Base-by-base conservation (phyloP, 2,113 vertebrate genomes). In the Ascaphus truei region DNA sequence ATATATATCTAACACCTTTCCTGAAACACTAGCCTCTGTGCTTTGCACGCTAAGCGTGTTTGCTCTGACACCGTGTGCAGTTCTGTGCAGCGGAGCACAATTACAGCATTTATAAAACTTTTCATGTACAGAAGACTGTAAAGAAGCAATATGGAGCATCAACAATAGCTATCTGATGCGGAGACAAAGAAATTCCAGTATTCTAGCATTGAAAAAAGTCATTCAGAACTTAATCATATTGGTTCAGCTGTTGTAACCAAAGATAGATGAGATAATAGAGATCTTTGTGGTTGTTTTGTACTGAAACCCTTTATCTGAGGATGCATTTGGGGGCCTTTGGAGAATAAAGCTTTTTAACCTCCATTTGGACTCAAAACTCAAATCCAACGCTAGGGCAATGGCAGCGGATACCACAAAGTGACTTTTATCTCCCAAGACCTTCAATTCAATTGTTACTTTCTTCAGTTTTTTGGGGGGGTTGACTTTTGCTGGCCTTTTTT, bases 251-350 rank as follows among this genome's bases (percentile, higher is more conserved):
- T 95, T 91, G 89, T 88, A 91, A 93, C 90, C 89, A 92, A 95
- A 96, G 91, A 88, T 89, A 82, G 88, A 84, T 87, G 89, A 96
- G 91, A 98, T 94, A 97, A 97, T 96, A 93, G 91, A 88, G 85
- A 81, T 86, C 93, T 94, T 98, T 98, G 95, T 97, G 92, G 88
- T 93, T 90, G 88, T 91, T 95, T 90, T 93, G 86, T 91, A 88
- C 87, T 91, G 92, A 89, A 92, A 94, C 94, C 90, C 93, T 98
- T 98, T 97, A 95, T 98, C 95, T 95, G 92, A 89, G 93, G 92
- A 94, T 96, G 94, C 91, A 92, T 91, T 95, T 81, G 88, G 92
- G 92, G 93, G 91, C 91, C 91, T 95, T 96, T 92, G 93, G 93
- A 94, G 92, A 91, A 86, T 93, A 92, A 93, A 93, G 93, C 91